Evolutionary conservation across 2,113 vertebrate species (phyloP).

Genomic region (Falcunculus frontatus): DNA sequence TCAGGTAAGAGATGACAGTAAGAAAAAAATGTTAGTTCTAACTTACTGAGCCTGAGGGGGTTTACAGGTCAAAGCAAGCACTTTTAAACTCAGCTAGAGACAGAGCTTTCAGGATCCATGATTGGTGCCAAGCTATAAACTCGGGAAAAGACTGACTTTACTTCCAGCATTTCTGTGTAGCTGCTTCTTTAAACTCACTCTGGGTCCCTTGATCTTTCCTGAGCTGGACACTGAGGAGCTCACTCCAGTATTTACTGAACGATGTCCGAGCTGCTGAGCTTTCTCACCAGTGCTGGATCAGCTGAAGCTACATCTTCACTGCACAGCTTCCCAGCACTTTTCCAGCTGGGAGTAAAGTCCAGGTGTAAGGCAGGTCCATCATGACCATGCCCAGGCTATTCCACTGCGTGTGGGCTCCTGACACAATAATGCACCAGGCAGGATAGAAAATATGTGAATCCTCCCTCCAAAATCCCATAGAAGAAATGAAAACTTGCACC

Average conservation of each 20-base stretch:
- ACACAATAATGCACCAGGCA: neutral
- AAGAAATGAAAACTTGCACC: neutral
- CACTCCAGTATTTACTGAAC: neutral
- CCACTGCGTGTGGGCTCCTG: neutral
- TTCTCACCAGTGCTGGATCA: rapidly evolving
- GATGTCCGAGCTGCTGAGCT: neutral
- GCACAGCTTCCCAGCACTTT: neutral
- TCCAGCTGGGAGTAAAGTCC: neutral
- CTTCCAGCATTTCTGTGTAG: neutral
- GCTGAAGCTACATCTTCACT: neutral
- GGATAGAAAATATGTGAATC: neutral
- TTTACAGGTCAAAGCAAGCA: neutral
- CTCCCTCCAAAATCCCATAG: neutral
- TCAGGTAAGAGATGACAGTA: neutral
- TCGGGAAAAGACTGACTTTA: neutral
- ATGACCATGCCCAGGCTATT: no score
- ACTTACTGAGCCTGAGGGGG: neutral
- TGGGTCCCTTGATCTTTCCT: neutral
- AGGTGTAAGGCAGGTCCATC: neutral
- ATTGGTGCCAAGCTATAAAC: neutral
- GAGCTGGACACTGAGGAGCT: neutral
- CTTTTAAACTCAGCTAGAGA: neutral
- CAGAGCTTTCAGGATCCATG: neutral
- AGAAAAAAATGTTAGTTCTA: neutral
- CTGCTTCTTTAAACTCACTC: neutral